These are phyloP conservation scores for Corythaeola cristata DNA, from an alignment of 2,113 vertebrate species.

Conservation along the genomic window DNA sequence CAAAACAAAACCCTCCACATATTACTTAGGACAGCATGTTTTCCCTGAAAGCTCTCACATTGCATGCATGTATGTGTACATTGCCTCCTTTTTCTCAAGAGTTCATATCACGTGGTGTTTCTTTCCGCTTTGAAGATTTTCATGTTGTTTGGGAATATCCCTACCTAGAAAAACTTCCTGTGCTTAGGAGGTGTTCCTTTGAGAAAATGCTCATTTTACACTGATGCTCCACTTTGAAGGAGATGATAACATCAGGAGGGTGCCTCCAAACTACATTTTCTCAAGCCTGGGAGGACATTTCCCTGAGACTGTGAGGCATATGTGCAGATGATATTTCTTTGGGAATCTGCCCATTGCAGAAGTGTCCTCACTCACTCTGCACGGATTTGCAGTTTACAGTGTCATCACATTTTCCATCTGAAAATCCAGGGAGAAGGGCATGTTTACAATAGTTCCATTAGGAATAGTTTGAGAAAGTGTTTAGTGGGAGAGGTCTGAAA, in stretches of 20 bases:
- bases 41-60: constrained; percentile 3
- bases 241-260: not conserved
- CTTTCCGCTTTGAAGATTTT: constrained; percentile 61
- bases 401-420: not conserved
- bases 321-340: not conserved
- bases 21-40: constrained; percentile 12
- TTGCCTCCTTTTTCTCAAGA: not conserved
- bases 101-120: constrained; percentile 2
- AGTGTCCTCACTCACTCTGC: not conserved
- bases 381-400: not conserved
- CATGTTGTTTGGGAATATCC: constrained; percentile 6
- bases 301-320: not conserved
- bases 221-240: not conserved
- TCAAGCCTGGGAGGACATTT: constrained; percentile 17
- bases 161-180: not conserved
- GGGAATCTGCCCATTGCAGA: not conserved
- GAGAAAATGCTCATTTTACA: constrained; percentile 1
- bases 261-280: not conserved
- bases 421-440: not conserved
- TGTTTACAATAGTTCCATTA: not conserved
- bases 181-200: constrained; percentile 9
- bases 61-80: not conserved
- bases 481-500: not conserved
- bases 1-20: constrained; percentile 31
- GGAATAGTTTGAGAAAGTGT: not conserved